These are phyloP conservation scores for Apodemus agrarius DNA, from an alignment of 2,797 vertebrate genomes.

Conservation along the genomic window DNA sequence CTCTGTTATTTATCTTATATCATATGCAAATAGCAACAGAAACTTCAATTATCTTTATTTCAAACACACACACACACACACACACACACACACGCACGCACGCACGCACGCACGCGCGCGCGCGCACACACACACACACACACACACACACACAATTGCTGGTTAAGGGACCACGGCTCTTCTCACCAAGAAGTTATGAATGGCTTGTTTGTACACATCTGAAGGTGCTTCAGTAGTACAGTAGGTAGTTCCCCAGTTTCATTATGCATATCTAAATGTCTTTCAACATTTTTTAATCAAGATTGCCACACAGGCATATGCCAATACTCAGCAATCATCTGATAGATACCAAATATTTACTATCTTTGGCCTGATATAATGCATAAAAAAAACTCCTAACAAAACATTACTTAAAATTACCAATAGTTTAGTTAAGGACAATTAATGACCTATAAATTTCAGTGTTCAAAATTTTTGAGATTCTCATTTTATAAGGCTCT, in stretches of 20 bases:
- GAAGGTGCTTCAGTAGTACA: background rate
- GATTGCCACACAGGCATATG: background rate
- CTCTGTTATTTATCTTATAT: slow-evolving; percentile 84
- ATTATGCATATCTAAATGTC: background rate
- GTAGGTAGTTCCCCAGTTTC: background rate
- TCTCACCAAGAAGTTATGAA: background rate
- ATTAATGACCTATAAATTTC: slow-evolving; percentile 9
- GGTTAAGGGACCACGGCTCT: background rate
- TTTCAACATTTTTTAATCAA: background rate
- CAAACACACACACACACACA: slow-evolving; percentile 63
- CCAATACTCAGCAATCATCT: background rate
- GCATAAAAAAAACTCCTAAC: background rate
- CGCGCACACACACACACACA: no score
- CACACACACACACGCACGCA: no score
- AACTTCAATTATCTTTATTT: slow-evolving; percentile 87
- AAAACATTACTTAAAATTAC: background rate
- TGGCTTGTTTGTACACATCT: background rate
- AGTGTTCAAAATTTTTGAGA: background rate
- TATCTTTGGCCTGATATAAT: slow-evolving; percentile 6
- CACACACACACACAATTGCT: background rate
- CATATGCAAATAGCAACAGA: slow-evolving; percentile 85
- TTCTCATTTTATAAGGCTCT: background rate
- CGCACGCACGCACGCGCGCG: no score
- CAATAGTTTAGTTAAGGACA: background rate
- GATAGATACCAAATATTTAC: background rate